Conservation (phyloP, 2,888 invertebrate species). For the Yponomeuta evonymella region DNA sequence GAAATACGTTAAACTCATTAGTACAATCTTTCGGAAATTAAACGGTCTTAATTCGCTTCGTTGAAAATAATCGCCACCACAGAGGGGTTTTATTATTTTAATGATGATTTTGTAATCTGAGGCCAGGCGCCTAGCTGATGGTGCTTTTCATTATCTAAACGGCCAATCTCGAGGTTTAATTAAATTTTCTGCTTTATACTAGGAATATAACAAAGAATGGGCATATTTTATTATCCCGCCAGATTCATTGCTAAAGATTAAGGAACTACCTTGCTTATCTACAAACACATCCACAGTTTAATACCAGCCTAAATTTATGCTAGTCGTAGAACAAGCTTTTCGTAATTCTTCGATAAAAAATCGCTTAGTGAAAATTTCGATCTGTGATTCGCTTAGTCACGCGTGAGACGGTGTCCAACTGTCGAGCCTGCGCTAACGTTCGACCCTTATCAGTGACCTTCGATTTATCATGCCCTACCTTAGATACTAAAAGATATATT, state of each 20-base stretch:
- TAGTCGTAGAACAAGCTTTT: neutral
- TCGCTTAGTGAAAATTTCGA: slow-evolving; percentile 1
- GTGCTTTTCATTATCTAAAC: slow-evolving; percentile 41
- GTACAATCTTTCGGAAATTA: slow-evolving; percentile 22
- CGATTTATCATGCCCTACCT: slow-evolving; percentile 2
- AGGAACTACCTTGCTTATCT: too few species aligned
- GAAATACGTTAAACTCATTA: slow-evolving; percentile 14
- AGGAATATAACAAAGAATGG: slow-evolving; percentile 39
- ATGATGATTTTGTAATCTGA: slow-evolving; percentile 40
- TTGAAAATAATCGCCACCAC: slow-evolving; percentile 35
- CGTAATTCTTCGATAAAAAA: neutral
- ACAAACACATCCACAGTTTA: neutral
- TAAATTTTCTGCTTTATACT: slow-evolving; percentile 46
- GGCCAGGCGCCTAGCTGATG: slow-evolving; percentile 31
- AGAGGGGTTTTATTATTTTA: slow-evolving; percentile 28
- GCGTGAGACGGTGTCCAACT: slow-evolving; percentile 2
- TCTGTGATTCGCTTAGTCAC: slow-evolving; percentile 2
- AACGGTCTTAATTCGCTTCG: slow-evolving; percentile 25
- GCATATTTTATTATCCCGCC: slow-evolving; percentile 31
- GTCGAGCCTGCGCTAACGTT: neutral
- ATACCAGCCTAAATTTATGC: neutral
- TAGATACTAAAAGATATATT: neutral
- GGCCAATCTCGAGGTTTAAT: slow-evolving; percentile 53
- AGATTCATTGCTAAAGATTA: slow-evolving; percentile 22
- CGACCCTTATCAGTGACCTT: slow-evolving; percentile 2